A percentile compares a stretch with the other conserved stretches of the same genome.
Conservation (phyloP, 2,113 vertebrate species). For the Triplophysa dalaica region DNA sequence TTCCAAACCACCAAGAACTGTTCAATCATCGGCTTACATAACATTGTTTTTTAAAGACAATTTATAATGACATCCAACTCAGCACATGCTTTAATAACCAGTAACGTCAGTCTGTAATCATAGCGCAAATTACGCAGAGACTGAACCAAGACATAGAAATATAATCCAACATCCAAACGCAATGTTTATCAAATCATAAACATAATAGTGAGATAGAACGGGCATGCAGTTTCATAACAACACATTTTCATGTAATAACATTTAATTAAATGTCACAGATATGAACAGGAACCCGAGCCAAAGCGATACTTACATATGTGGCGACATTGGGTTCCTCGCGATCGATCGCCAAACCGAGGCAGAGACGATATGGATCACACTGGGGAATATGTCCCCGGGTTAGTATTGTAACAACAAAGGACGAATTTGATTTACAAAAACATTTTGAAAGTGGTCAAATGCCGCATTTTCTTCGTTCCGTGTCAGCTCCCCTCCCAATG, state of each 20-base stretch:
- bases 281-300: conserved; percentile 44
- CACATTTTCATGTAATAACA: not conserved
- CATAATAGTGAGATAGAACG: not conserved
- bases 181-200: not conserved
- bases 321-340: conserved; percentile 33
- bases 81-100: not conserved
- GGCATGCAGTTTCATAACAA: not conserved
- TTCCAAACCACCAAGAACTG: not conserved
- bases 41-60: not conserved
- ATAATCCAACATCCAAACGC: not conserved
- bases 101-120: not conserved
- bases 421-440: not conserved
- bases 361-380: not conserved
- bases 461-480: conserved; percentile 41
- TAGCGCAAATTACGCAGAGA: not conserved
- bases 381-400: not conserved
- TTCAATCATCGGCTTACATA: not conserved
- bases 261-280: conserved; percentile 1
- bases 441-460: not conserved
- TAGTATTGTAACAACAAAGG: not conserved
- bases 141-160: not conserved
- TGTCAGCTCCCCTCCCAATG: conserved; percentile 13
- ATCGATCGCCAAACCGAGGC: conserved; percentile 7
- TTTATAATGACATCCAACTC: not conserved
- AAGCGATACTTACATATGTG: conserved; percentile 43